Evolutionary conservation across 2,888 invertebrate species (phyloP), one percentile per base, ranked within the genome.

Genomic region (Neocrepidodera transversa): DNA sequence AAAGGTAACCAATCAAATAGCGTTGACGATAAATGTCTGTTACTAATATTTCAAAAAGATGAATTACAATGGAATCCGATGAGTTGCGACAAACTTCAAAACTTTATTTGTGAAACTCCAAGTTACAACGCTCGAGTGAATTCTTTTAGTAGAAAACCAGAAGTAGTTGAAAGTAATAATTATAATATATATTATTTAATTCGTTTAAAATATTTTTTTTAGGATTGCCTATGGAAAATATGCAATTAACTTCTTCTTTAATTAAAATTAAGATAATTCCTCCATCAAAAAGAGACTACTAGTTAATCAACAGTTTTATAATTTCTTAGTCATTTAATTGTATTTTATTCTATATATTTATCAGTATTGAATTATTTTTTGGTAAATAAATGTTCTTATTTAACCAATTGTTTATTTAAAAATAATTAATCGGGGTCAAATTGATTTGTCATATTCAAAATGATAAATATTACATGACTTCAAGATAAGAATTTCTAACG

Each of bases 61-160:
- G 17, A 1, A 6, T 38, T 38, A 17, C 17, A 16, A 7, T 38
- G 38, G 38, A 8, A 38, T 16, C 10, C 1, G 1, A 16, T 38
- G 17, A 17, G 17, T 38, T 38, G 38, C 8, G 10, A 38, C 2
- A 16, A 4, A 7, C 38, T 7, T 2, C 16, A 17, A 14, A 38
- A 38, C 10, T 38, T 38, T 38, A 38, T 38, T 8, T 38, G 38
- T 17, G 38, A 38, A 17, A 38, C 35, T 35, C 13, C 38, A 1
- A 38, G 6, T 8, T 2, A 10, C 1, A 38, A 2, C 13, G 8
- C 8, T 2, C 35, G 13, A 35, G 13, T 13, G n/a, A 35, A 32
- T 11, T 5, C 8, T 30, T 2, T 10, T 30, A 30, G n/a, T 10
- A 30, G n/a, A 13, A 11, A 13, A 10, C 32, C n/a, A 11, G 6